phyloP scores from a whole-genome alignment of 2,888 invertebrate species.

The Synergus gifuensis region DNA sequence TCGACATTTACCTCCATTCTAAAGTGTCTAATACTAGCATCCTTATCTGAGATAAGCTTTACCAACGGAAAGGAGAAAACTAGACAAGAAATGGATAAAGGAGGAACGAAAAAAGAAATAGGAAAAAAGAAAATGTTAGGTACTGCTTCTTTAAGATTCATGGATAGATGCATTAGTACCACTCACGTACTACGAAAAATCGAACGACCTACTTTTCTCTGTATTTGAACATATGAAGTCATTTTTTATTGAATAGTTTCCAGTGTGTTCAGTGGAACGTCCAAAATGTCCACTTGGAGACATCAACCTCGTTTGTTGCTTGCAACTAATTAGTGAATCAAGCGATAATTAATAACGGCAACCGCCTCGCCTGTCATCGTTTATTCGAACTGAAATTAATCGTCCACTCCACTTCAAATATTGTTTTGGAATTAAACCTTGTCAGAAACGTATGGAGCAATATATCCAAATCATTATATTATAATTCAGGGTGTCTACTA shows the following conservation, averaged over 20 bases:
- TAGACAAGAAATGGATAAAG: slow-evolving; percentile 7
- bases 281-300: slow-evolving; percentile 43
- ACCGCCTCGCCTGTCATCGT: background rate
- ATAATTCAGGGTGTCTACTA: background rate
- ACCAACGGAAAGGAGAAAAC: background rate
- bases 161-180: slow-evolving; percentile 20
- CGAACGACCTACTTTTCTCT: slow-evolving; percentile 44
- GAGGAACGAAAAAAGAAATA: background rate
- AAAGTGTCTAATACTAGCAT: slow-evolving; percentile 3
- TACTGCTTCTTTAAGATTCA: slow-evolving; percentile 47
- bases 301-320: slow-evolving; percentile 11
- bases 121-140: background rate
- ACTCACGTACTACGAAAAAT: slow-evolving; percentile 44
- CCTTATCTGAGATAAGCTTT: slow-evolving; percentile 21
- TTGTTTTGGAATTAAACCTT: slow-evolving; percentile 6
- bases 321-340: slow-evolving; percentile 11
- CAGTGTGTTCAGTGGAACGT: background rate
- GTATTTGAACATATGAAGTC: slow-evolving; percentile 11
- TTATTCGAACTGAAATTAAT: slow-evolving; percentile 23
- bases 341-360: slow-evolving; percentile 7
- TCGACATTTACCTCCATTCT: slow-evolving; percentile 17
- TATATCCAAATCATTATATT: background rate
- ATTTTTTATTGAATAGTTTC: slow-evolving; percentile 23
- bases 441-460: background rate
- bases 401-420: background rate